Base-by-base conservation (phyloP, 2,113 vertebrate species). In the Vulpes ferrilata region DNA sequence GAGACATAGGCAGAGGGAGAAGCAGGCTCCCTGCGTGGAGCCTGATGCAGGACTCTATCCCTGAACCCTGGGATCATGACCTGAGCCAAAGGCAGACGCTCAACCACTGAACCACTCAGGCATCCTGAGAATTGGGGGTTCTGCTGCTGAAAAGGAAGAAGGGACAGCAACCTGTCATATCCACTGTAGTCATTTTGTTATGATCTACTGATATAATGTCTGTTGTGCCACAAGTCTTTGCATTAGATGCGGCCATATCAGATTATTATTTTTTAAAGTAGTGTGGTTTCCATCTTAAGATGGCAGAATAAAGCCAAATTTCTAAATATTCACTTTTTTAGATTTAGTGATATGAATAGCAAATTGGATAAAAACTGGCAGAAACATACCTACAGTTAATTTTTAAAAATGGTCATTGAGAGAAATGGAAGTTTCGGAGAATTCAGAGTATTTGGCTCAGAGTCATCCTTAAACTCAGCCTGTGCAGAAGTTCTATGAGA, bases 211-310 rank as follows among this genome's bases (percentile, higher is more conserved):
- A 89, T 80, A 85, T 48, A 23, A 16, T 13, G 19, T 67, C 55
- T 53, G 0, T 64, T 92, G 12, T 30, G 23, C 76, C 35, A 1
- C 12, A 32, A 60, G 48, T 84, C 15, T 88, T 96, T 80, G 48
- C 30, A 9, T 62, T 89, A 51, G 55, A 48, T 67, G 32, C 60
- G 19, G 23, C 16, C 25, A 57, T 60, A 35, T 74, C 17, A 95
- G 35, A 5, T 20, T 78, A 67, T 76, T 43, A 3, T 35, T 32
- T 92, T 48, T 20, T 43, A 11, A 73, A 65, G 35, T 57, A 90
- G 67, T 86, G 11, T 91, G 16, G 30, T 38, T 62, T 95, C 64
- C 71, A 11, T 93, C 90, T 78, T 93, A 87, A 92, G 71, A 86
- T 80, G 55, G 67, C 13, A 71, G 35, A 60, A 9, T 43, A n/a